Percentiles rank a stretch among this genome's conserved stretches.
Evolutionary conservation across 2,797 vertebrate species (phyloP).

Genomic region (Austrolebias charrua): DNA sequence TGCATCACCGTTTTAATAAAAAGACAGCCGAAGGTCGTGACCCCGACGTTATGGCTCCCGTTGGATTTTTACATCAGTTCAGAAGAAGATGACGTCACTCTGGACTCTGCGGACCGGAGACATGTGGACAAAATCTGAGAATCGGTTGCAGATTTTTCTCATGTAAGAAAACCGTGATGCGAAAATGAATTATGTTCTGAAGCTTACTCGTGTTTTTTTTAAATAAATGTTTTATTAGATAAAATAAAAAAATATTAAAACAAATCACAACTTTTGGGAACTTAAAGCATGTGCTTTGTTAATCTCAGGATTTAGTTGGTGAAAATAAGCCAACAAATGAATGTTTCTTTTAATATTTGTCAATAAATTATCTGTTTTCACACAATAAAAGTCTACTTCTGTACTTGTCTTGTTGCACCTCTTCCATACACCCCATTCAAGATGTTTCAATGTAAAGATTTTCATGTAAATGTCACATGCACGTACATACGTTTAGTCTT

Average conservation of each 20-base stretch:
- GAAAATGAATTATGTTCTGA: background rate
- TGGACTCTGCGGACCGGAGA: background rate
- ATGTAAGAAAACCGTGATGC: background rate
- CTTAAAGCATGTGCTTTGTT: too few relatives aligned
- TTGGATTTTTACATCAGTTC: slow-evolving; percentile 21
- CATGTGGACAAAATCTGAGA: slow-evolving; percentile 1
- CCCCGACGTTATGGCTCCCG: slow-evolving; percentile 50
- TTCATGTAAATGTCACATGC: too few relatives aligned
- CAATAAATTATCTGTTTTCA: background rate
- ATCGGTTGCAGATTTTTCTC: background rate
- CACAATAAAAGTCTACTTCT: background rate
- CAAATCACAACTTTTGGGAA: too few relatives aligned
- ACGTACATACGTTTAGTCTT: background rate
- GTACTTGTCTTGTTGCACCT: background rate
- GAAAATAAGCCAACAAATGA: too few relatives aligned
- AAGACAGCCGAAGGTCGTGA: slow-evolving; percentile 66
- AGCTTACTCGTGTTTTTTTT: too few relatives aligned
- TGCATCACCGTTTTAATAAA: slow-evolving; percentile 54
- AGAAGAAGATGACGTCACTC: slow-evolving; percentile 7
- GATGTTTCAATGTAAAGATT: too few relatives aligned
- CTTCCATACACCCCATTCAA: too few relatives aligned
- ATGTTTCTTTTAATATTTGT: too few relatives aligned
- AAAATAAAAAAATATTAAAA: too few relatives aligned
- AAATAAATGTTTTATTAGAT: too few relatives aligned
- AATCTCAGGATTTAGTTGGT: too few relatives aligned